A percentile compares a stretch with the other conserved stretches of the same genome.
phyloP scores from a whole-genome alignment of 2,888 invertebrate genomes.

The Platycheirus albimanus region DNA sequence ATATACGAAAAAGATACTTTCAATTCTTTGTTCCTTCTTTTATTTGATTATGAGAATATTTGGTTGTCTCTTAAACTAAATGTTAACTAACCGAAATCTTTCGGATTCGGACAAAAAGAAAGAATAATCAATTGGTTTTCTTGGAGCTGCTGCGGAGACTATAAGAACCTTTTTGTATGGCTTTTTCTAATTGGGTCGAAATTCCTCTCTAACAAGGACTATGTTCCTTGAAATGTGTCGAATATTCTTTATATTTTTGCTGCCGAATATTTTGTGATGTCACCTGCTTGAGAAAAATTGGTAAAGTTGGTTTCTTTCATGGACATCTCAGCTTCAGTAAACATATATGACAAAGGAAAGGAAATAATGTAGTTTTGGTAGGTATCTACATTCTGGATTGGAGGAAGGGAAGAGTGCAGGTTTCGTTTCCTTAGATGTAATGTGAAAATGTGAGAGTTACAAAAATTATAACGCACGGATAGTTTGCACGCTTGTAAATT shows the following conservation, averaged over 20 bases:
- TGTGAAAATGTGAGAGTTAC: no score
- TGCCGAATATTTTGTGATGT: constrained; percentile 30
- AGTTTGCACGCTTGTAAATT: no score
- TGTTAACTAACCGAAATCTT: constrained; percentile 8
- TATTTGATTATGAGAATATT: constrained; percentile 21
- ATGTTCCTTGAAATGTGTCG: constrained; percentile 41
- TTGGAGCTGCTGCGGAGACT: constrained; percentile 13
- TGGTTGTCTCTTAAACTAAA: constrained; percentile 35
- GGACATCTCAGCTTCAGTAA: no score
- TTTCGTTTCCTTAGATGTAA: no score
- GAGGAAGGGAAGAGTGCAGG: no score
- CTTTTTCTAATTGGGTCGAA: constrained; percentile 80
- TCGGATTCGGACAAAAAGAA: constrained; percentile 13
- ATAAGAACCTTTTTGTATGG: constrained; percentile 64
- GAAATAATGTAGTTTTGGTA: no score
- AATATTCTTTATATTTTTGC: constrained; percentile 31
- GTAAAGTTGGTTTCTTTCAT: background rate
- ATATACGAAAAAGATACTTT: no score
- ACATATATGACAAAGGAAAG: no score
- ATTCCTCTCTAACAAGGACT: constrained; percentile 80
- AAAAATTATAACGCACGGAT: no score
- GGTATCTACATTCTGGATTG: no score
- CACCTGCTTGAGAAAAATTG: constrained; percentile 41
- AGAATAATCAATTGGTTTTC: constrained; percentile 33
- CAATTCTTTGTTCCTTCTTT: background rate